A percentile compares a stretch with the other conserved stretches of the same genome.
Conservation (phyloP, 2,888 invertebrate genomes). For the Agriopis aurantiaria region DNA sequence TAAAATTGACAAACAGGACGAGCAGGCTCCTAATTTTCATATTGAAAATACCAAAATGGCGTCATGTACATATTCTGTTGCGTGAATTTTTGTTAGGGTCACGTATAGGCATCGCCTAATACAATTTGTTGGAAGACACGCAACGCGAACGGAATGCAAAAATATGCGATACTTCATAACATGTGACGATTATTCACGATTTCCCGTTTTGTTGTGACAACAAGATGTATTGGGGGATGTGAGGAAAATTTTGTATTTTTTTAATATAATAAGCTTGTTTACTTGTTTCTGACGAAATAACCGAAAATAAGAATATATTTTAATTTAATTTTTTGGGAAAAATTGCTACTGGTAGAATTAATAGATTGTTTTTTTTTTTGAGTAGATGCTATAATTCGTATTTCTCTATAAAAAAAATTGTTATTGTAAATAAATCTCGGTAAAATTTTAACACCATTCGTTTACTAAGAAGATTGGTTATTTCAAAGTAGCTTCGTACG, state of each 20-base stretch:
- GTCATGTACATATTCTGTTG: constrained; percentile 67
- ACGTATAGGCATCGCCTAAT: constrained; percentile 82
- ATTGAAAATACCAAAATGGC: constrained; percentile 67
- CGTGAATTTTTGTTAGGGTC: constrained; percentile 70
- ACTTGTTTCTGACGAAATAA: not conserved
- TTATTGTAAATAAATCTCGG: too few species aligned
- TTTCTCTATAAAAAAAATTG: too few species aligned
- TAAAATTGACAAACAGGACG: constrained; percentile 55
- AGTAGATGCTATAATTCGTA: not conserved
- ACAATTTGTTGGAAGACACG: constrained; percentile 80
- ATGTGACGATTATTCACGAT: constrained; percentile 75
- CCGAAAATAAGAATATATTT: not conserved
- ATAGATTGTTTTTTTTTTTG: not conserved
- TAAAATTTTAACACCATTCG: too few species aligned
- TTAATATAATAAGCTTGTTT: constrained; percentile 5
- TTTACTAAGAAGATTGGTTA: too few species aligned
- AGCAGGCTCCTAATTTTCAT: constrained; percentile 66
- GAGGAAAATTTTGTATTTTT: constrained; percentile 11
- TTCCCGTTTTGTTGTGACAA: constrained; percentile 40
- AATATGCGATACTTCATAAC: constrained; percentile 70
- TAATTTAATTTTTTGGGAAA: not conserved
- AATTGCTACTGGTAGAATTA: not conserved
- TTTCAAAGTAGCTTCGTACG: too few species aligned
- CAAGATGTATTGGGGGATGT: constrained; percentile 17
- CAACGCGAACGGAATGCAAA: constrained; percentile 74